Percentiles rank a stretch among this genome's conserved stretches.
These are phyloP conservation scores for Euproctis similis DNA, from an alignment of 2,888 invertebrate species.

Conservation along the genomic window DNA sequence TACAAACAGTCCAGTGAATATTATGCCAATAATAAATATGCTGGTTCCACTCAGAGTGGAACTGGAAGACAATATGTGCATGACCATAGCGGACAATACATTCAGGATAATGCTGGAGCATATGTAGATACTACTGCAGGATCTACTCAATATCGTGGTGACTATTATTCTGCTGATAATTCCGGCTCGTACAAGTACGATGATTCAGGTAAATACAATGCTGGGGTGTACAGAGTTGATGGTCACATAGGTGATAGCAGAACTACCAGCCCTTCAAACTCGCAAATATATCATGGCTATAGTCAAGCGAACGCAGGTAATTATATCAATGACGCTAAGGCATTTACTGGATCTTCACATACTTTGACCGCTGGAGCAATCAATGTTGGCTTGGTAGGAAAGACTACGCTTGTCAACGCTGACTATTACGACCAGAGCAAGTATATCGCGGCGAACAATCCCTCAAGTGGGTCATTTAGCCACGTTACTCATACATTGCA, in stretches of 20 bases:
- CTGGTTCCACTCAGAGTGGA: slow-evolving; percentile 7
- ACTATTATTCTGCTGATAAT: slow-evolving; percentile 33
- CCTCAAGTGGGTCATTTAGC: slow-evolving; percentile 29
- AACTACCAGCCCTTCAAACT: slow-evolving; percentile 12
- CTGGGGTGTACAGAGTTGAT: slow-evolving; percentile 46
- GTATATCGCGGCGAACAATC: slow-evolving; percentile 25
- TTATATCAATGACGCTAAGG: slow-evolving; percentile 47
- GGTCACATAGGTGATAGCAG: slow-evolving; percentile 41
- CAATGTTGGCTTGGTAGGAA: slow-evolving; percentile 66
- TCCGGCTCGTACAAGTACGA: slow-evolving; percentile 40
- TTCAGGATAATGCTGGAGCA: slow-evolving; percentile 42
- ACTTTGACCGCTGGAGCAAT: slow-evolving; percentile 64
- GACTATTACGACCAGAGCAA: slow-evolving; percentile 41
- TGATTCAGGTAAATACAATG: slow-evolving; percentile 43
- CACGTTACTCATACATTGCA: slow-evolving; percentile 32
- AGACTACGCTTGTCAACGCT: slow-evolving; percentile 59
- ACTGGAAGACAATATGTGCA: slow-evolving; percentile 15
- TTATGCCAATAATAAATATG: slow-evolving; percentile 35
- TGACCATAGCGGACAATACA: slow-evolving; percentile 36
- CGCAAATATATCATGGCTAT: slow-evolving; percentile 34
- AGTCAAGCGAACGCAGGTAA: slow-evolving; percentile 45
- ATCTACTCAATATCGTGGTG: slow-evolving; percentile 21
- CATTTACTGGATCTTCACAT: slow-evolving; percentile 53
- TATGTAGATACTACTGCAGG: slow-evolving; percentile 25
- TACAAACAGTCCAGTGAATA: slow-evolving; percentile 45